Evolutionary conservation across 2,113 vertebrate genomes (phyloP), one percentile per base, ranked within the genome.

Genomic region (Ptilorrhoa leucosticta): DNA sequence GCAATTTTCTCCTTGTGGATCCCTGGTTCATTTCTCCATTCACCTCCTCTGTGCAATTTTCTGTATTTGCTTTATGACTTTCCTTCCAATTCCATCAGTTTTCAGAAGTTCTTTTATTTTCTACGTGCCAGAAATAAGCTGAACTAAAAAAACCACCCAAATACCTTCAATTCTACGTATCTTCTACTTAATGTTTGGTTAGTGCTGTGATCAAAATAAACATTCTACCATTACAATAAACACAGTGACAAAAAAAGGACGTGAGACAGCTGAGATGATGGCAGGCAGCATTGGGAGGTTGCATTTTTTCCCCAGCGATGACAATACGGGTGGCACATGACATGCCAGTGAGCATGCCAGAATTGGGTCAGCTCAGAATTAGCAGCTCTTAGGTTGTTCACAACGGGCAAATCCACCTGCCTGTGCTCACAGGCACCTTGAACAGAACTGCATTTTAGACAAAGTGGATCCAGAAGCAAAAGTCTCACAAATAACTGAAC

Each of bases 361-460:
- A 93, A 91, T 33, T 87, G 61, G 77, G 72, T 91, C 93, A 89
- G 64, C 84, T 82, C 64, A 42, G 68, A 91, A 89, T 81, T 69
- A 91, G 54, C 64, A 66, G 64, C 84, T 73, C 83, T 70, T 48
- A 37, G 23, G 16, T 24, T 58, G 71, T 57, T 80, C 72, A 33
- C 69, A 54, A 60, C 0, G 0, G 28, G 54, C 54, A 91, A 80
- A 83, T 61, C 50, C 68, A 83, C 54, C 58, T 53, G 50, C 37
- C 40, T 64, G 75, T 0, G 0, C 80, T 54, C 54, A 68, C 10
- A 70, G 58, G 40, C 13, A 28, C 33, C 8, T 80, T 51, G 53
- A 89, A 48, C 15, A 70, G 54, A 83, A 61, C 21, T 48, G n/a
- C 19, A 28, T 60, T 77, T 79, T 65, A 76, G 31, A 54, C 20